A percentile compares a stretch with the other conserved stretches of the same genome.
These are phyloP conservation scores for Lepidurus arcticus DNA, from an alignment of 1,140 invertebrate genomes.

Conservation along the genomic window DNA sequence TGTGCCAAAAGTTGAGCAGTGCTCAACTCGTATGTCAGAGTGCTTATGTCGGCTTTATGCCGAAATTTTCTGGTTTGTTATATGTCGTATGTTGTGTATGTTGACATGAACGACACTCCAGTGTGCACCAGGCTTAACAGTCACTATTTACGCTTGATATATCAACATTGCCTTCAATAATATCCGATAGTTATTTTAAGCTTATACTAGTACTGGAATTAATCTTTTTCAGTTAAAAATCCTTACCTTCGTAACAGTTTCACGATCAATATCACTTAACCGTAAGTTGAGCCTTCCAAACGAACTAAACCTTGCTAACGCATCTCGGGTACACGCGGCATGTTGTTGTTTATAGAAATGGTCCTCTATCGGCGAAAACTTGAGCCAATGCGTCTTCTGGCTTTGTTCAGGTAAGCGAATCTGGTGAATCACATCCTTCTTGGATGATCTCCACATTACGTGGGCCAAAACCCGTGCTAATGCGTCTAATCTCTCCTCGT, in stretches of 20 bases:
- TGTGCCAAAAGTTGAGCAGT: too few species aligned
- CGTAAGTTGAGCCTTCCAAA: slow-evolving; percentile 41
- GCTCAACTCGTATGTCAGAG: too few species aligned
- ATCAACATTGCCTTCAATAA: neutral
- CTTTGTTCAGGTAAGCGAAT: slow-evolving; percentile 48
- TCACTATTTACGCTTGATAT: neutral
- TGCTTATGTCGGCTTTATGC: too few species aligned
- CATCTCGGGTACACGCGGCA: slow-evolving; percentile 44
- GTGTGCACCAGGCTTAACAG: too few species aligned
- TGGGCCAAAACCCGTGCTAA: slow-evolving; percentile 53
- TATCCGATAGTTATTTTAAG: neutral
- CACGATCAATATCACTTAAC: slow-evolving; percentile 46
- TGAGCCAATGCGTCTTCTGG: slow-evolving; percentile 49
- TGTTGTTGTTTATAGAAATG: slow-evolving; percentile 55
- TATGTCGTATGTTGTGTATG: too few species aligned
- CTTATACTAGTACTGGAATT: neutral
- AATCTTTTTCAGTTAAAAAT: neutral
- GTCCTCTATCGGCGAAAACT: slow-evolving; percentile 56
- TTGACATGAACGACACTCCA: too few species aligned
- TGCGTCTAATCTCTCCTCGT: slow-evolving; percentile 45
- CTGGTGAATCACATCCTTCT: slow-evolving; percentile 58
- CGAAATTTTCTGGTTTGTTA: too few species aligned
- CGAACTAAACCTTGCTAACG: slow-evolving; percentile 42
- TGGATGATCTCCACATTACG: slow-evolving; percentile 64
- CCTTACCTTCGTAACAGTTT: slow-evolving; percentile 45